These are phyloP conservation scores for Philonicus albiceps DNA, from an alignment of 2,888 invertebrate genomes.

Conservation along the genomic window DNA sequence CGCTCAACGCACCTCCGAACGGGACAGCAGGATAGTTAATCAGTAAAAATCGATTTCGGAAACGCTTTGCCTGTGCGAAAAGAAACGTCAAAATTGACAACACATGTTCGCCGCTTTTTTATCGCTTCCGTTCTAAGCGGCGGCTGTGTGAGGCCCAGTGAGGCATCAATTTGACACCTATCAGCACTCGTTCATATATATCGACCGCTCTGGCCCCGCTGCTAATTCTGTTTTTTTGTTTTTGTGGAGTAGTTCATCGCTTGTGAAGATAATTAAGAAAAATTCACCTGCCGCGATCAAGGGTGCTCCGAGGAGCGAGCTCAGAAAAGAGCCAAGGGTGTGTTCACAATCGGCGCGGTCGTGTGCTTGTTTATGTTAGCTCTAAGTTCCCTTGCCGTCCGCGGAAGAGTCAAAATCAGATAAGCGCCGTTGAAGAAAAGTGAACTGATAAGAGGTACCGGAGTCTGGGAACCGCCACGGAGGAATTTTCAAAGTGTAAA, in stretches of 20 bases:
- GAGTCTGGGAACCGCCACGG: neutral
- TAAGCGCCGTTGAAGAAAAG: neutral
- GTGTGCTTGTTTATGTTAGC: neutral
- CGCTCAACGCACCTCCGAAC: neutral
- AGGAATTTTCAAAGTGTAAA: neutral
- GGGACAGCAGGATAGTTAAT: neutral
- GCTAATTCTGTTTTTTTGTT: neutral
- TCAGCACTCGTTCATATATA: neutral
- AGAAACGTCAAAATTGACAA: slow-evolving; percentile 32
- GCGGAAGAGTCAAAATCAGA: neutral
- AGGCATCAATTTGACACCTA: neutral
- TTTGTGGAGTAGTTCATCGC: neutral
- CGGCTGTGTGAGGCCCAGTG: neutral
- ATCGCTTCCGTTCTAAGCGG: neutral
- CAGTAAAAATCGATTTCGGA: slow-evolving; percentile 33
- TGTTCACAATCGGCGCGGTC: neutral
- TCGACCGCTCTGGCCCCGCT: neutral
- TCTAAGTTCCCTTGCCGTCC: neutral
- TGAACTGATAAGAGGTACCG: neutral
- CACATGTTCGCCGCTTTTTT: slow-evolving; percentile 26
- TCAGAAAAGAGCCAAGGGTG: neutral
- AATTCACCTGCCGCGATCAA: neutral
- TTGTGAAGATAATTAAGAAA: neutral
- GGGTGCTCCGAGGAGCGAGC: neutral
- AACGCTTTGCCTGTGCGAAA: neutral